phyloP scores from a whole-genome alignment of 1,140 invertebrate species.

The Tetraneura akinire region DNA sequence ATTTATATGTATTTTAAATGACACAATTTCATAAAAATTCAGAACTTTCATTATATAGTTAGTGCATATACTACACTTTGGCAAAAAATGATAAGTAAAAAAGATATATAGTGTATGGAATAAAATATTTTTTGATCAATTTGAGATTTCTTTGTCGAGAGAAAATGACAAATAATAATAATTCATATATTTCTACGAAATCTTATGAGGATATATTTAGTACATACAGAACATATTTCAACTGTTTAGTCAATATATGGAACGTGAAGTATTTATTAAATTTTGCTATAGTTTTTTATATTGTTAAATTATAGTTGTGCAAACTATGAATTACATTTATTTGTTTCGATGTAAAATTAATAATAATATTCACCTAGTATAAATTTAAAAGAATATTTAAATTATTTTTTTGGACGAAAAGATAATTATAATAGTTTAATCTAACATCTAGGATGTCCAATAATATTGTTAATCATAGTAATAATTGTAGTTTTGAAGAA shows the following conservation, averaged over 20 bases:
- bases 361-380: too few species aligned
- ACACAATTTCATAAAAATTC: neutral
- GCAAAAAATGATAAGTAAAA: neutral
- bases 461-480: too few species aligned
- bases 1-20: neutral
- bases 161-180: neutral
- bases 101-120: neutral
- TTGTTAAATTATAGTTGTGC: too few species aligned
- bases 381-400: too few species aligned
- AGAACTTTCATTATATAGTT: neutral
- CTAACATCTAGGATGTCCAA: too few species aligned
- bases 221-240: neutral
- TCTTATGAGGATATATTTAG: neutral
- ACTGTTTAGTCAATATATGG: neutral
- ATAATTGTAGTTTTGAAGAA: too few species aligned
- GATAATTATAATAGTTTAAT: too few species aligned
- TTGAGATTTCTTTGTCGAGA: neutral
- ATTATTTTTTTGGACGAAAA: too few species aligned
- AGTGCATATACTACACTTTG: too few species aligned
- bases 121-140: neutral
- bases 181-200: neutral
- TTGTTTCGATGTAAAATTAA: too few species aligned
- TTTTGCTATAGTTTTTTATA: too few species aligned
- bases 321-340: too few species aligned
- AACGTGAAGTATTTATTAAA: neutral